These are phyloP conservation scores for Melanotaenia pygmaea DNA, from an alignment of 2,797 vertebrate species.

Conservation along the genomic window DNA sequence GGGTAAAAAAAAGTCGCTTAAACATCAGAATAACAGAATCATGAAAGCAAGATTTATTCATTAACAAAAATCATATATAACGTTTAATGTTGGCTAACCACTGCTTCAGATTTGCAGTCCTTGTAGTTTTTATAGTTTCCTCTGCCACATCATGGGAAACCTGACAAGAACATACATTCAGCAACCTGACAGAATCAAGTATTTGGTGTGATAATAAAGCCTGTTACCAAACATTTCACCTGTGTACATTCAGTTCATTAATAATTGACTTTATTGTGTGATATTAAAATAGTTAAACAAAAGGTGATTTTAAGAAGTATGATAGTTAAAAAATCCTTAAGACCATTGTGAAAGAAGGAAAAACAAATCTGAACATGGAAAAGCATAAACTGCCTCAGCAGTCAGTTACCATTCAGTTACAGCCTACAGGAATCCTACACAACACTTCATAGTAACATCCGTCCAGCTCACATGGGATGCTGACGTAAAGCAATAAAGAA, in stretches of 20 bases:
- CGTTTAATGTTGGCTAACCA: background rate
- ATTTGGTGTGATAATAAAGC: background rate
- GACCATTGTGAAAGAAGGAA: background rate
- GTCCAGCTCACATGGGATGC: slow-evolving; percentile 21
- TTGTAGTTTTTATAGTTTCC: background rate
- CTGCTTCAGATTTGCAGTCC: background rate
- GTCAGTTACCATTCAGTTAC: slow-evolving; percentile 39
- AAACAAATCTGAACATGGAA: background rate
- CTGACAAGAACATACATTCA: background rate
- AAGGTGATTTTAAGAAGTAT: background rate
- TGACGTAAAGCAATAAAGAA: slow-evolving; percentile 11
- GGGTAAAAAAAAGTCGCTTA: background rate
- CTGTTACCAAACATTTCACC: slow-evolving; percentile 1
- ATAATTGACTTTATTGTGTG: background rate
- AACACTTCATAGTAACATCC: slow-evolving; percentile 13
- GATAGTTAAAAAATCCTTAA: background rate
- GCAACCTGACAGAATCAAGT: background rate
- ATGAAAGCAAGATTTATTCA: background rate
- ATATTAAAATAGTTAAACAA: background rate
- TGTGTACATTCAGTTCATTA: background rate
- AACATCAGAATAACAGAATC: background rate
- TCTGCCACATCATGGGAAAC: background rate
- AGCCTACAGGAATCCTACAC: slow-evolving; percentile 21
- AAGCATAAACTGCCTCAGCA: slow-evolving; percentile 2
- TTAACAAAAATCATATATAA: background rate